These are phyloP conservation scores for Cebidichthys violaceus DNA, from an alignment of 2,113 vertebrate species.

Conservation along the genomic window DNA sequence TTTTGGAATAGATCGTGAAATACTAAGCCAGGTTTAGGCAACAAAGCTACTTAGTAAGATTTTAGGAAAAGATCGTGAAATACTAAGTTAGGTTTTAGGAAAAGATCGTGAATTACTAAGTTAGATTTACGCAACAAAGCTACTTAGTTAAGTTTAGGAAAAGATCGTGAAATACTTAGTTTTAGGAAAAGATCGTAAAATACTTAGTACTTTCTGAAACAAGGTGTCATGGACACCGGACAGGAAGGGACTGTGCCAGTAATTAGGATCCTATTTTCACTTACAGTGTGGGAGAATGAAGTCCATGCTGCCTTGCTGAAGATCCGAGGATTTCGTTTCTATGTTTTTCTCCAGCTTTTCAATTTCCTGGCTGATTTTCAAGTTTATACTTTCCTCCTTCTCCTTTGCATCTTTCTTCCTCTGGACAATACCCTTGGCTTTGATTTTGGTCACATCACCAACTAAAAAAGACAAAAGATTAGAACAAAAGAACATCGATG, in stretches of 20 bases:
- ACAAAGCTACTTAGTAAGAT: no score
- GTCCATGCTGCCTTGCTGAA: slow-evolving; percentile 34
- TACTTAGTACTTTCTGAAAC: no score
- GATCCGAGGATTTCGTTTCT: neutral
- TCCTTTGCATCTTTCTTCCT: slow-evolving; percentile 39
- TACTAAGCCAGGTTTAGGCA: no score
- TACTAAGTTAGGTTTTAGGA: no score
- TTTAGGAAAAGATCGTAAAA: no score
- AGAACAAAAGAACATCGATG: neutral
- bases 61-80: no score
- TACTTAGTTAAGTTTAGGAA: no score
- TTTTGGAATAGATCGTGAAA: no score
- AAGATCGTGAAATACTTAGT: no score
- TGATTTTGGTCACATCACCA: slow-evolving; percentile 3
- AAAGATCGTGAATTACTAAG: no score
- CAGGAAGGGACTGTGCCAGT: neutral
- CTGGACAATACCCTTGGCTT: neutral
- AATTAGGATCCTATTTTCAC: neutral
- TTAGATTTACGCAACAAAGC: no score
- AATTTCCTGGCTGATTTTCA: slow-evolving; percentile 46
- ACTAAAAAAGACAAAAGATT: slow-evolving; percentile 18
- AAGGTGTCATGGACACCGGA: neutral
- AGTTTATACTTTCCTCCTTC: slow-evolving; percentile 6
- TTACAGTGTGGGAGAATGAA: slow-evolving; percentile 7
- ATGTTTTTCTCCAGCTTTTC: slow-evolving; percentile 43